A percentile compares a stretch with the other conserved stretches of the same genome.
Evolutionary conservation across 2,797 vertebrate genomes (phyloP).

Genomic region (Acridotheres tristis): DNA sequence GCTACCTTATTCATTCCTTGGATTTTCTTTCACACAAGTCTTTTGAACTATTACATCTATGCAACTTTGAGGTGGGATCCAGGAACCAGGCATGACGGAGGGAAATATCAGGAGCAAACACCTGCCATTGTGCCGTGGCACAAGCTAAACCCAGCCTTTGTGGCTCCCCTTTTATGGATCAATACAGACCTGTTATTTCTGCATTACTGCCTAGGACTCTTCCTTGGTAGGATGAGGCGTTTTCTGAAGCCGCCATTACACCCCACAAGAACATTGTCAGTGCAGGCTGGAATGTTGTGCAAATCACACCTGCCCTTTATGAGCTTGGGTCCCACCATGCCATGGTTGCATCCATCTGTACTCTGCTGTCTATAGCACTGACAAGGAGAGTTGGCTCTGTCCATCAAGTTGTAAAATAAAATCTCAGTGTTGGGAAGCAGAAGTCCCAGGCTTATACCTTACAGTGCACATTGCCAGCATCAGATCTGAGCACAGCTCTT

Average conservation of each 20-base stretch:
- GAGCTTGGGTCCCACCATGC: not conserved
- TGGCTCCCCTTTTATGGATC: not conserved
- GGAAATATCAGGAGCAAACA: not conserved
- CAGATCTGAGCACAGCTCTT: fast-evolving
- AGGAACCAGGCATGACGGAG: fast-evolving
- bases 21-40: not conserved
- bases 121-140: not conserved
- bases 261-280: not conserved
- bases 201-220: not conserved
- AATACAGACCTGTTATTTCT: not conserved
- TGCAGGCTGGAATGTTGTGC: not conserved
- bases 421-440: not conserved
- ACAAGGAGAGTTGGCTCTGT: not conserved
- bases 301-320: not conserved
- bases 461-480: fast-evolving
- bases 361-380: not conserved
- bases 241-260: not conserved
- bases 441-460: not conserved
- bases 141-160: not conserved
- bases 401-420: not conserved
- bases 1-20: not conserved
- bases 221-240: not conserved
- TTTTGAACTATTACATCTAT: not conserved
- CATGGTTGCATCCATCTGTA: not conserved
- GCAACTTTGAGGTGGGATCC: not conserved